These are phyloP conservation scores for Cichladusa arquata DNA, from an alignment of 2,113 vertebrate species.

Conservation along the genomic window DNA sequence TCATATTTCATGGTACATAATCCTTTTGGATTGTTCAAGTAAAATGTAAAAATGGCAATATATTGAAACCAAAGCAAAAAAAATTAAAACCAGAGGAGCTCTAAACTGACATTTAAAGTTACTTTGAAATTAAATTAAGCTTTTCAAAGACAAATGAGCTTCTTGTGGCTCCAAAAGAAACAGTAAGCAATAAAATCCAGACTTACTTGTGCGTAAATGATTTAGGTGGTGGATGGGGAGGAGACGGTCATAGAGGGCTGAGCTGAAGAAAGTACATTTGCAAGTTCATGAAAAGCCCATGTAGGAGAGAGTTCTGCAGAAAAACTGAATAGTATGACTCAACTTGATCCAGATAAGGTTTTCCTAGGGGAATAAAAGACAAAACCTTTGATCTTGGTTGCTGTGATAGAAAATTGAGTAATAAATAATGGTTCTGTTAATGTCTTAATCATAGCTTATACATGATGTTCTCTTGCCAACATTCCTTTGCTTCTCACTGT, in stretches of 20 bases:
- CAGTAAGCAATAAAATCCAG: background rate
- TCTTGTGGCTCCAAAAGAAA: background rate
- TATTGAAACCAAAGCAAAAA: background rate
- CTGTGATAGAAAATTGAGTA: constrained; percentile 5
- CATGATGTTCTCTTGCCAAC: background rate
- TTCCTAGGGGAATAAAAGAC: background rate
- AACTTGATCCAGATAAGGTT: background rate
- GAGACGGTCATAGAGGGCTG: background rate
- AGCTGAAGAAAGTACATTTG: background rate
- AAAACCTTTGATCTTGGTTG: constrained; percentile 13
- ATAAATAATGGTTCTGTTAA: background rate
- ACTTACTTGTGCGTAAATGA: background rate
- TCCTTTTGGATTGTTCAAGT: background rate
- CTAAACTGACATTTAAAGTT: background rate
- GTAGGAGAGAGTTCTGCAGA: background rate
- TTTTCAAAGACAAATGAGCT: background rate
- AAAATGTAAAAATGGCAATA: background rate
- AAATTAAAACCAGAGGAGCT: background rate
- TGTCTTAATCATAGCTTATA: background rate
- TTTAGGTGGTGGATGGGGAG: background rate
- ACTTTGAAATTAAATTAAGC: background rate
- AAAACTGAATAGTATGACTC: background rate
- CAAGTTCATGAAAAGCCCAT: background rate
- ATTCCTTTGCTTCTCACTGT: background rate
- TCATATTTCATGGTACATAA: background rate